Evolutionary conservation across 2,113 vertebrate species (phyloP), one percentile per base, ranked within the genome.

Genomic region (Psephotus haematonotus): DNA sequence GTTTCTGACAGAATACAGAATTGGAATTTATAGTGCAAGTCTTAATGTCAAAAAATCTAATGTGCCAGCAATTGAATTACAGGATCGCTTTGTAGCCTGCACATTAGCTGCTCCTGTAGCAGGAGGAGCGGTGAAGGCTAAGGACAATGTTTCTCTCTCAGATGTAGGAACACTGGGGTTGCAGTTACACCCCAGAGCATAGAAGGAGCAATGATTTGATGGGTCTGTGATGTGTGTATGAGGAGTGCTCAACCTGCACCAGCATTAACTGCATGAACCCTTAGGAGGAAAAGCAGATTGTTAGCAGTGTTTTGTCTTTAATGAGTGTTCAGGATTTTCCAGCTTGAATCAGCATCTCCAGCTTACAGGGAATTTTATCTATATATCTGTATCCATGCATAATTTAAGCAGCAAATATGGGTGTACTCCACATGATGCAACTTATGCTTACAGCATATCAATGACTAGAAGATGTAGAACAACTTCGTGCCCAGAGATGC

Each of bases 1-100:
- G 96, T 91, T 95, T 94, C 97, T 98, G 97, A 97, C 96, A 97
- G 96, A 96, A 82, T 79, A 96, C 91, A 93, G 96, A 96, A 97
- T 86, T 94, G 71, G 92, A 97, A 98, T 97, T 97, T 97, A 97
- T 92, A 91, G 95, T 84, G 91, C 92, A 88, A 95, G 62, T 72
- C 76, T 96, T 96, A 93, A n/a, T 67, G 93, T 97, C 96, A 97
- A 90, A 95, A 67, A 96, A 22, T 82, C 82, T 93, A 94, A 97
- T 87, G 95, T 92, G 90, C 47, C 79, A 94, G 90, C 86, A 75
- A 94, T 94, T 95, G 93, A 96, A 97, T 98, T 96, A 96, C 31
- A 43, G 75, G 31, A 79, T 77, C 72, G 13, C 57, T 94, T 62
- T 77, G 92, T 43, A 86, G 91, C 82, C 62, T 82, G 65, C 77